Percentiles rank a stretch among this genome's conserved stretches.
Evolutionary conservation across 2,113 vertebrate genomes (phyloP).

Genomic region (Ahaetulla prasina): DNA sequence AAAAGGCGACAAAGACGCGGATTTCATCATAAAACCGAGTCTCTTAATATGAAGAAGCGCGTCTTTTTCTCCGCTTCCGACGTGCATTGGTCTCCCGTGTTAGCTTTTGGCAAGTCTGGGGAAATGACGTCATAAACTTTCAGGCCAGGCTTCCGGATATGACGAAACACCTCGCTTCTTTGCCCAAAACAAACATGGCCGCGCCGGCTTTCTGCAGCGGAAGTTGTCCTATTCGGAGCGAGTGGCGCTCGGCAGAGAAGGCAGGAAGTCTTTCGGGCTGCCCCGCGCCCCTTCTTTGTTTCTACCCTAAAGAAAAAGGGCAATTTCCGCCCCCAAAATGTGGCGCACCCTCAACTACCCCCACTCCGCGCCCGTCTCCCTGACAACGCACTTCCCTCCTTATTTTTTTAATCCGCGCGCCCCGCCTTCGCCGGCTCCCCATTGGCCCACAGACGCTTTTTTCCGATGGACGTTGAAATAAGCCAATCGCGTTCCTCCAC

Average conservation of each 20-base stretch:
- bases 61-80: not conserved
- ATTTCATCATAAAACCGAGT: not conserved
- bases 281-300: too few species aligned
- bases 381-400: fast-evolving
- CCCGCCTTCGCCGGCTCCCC: fast-evolving
- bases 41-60: not conserved
- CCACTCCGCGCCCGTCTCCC: not conserved
- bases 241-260: too few species aligned
- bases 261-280: not conserved
- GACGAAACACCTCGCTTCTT: not conserved
- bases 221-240: not conserved
- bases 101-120: not conserved
- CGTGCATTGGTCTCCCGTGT: not conserved
- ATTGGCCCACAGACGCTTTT: fast-evolving
- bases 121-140: not conserved
- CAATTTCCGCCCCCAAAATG: not conserved
- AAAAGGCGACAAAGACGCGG: not conserved
- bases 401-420: fast-evolving
- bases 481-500: not conserved
- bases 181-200: not conserved
- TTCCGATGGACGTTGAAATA: fast-evolving
- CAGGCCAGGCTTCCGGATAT: not conserved
- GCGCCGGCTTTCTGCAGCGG: too few species aligned
- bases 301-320: too few species aligned
- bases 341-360: too few species aligned